phyloP scores from a whole-genome alignment of 2,113 vertebrate species.

The Fregetta grallaria region DNA sequence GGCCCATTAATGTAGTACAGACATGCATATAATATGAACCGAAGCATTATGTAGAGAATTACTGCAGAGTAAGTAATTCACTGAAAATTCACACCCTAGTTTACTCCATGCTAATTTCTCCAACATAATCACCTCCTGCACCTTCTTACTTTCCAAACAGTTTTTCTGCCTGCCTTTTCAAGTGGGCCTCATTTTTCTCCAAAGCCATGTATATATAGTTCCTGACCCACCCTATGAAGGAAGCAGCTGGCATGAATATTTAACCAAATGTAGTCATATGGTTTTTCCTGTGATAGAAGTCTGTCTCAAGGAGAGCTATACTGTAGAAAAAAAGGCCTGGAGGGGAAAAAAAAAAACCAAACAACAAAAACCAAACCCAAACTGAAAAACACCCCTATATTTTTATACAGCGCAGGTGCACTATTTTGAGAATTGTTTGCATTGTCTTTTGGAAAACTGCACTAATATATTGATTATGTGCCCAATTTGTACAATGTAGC shows the following conservation, averaged over 20 bases:
- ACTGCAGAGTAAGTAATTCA: not conserved
- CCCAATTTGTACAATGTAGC: not conserved
- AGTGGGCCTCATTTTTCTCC: not conserved
- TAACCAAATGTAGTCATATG: not conserved
- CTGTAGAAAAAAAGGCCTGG: not conserved
- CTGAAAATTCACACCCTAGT: not conserved
- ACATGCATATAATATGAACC: not conserved
- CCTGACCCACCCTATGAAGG: not conserved
- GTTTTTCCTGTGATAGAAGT: not conserved
- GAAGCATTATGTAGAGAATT: not conserved
- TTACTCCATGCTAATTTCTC: not conserved
- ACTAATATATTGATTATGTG: not conserved
- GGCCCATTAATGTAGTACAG: not conserved
- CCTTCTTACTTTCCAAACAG: not conserved
- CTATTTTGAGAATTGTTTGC: not conserved
- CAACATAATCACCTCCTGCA: not conserved
- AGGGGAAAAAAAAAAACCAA: not conserved
- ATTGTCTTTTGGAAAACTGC: not conserved
- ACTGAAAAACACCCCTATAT: not conserved
- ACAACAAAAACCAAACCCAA: not conserved
- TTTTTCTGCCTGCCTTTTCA: not conserved
- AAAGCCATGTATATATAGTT: not conserved
- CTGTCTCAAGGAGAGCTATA: not conserved
- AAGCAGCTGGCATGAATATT: not conserved
- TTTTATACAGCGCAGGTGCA: not conserved